Evolutionary conservation across 2,888 invertebrate genomes (phyloP).

Genomic region (Noctua pronuba): DNA sequence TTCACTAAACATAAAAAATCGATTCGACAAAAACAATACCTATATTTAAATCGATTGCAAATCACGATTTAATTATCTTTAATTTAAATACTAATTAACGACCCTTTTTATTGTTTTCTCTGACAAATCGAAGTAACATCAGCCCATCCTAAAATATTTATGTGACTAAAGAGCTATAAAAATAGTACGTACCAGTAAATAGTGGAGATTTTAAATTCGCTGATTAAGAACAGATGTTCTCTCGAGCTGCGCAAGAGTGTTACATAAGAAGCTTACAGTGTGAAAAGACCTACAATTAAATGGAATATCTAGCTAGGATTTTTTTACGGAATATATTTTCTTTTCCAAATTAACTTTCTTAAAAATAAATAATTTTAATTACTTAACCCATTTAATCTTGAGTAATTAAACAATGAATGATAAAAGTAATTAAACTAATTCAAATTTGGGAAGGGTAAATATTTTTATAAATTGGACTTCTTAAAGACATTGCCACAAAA

Average conservation of each 20-base stretch:
- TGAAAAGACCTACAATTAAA: slow-evolving; percentile 1
- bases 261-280: slow-evolving; percentile 20
- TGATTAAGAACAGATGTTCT: slow-evolving; percentile 44
- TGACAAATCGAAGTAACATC: neutral
- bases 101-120: neutral
- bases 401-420: neutral
- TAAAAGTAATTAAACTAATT: neutral
- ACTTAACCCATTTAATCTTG: neutral
- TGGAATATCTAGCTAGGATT: neutral
- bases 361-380: neutral
- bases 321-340: neutral
- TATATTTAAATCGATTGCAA: neutral
- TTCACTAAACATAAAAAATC: neutral
- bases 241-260: slow-evolving; percentile 1
- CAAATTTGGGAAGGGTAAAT: no score
- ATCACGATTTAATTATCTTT: neutral
- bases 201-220: slow-evolving; percentile 16
- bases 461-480: neutral
- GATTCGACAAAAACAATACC: neutral
- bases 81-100: neutral
- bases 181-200: slow-evolving; percentile 30
- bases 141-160: slow-evolving; percentile 27
- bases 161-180: slow-evolving; percentile 26
- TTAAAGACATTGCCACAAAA: neutral
- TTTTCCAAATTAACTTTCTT: neutral